Evolutionary conservation across 2,888 invertebrate species (phyloP).

Genomic region (Orthosia gothica): DNA sequence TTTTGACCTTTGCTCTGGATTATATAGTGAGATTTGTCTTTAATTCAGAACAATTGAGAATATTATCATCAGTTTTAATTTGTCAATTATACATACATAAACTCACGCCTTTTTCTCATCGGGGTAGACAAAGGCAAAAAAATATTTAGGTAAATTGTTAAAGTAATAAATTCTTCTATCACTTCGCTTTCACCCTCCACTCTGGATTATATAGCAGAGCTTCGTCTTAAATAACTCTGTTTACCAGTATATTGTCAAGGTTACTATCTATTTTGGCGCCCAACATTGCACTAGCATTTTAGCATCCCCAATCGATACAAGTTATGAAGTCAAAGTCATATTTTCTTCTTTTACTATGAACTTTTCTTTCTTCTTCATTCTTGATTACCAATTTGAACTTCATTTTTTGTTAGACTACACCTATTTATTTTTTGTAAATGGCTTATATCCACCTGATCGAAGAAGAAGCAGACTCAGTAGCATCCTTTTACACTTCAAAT

Average conservation of each 20-base stretch:
- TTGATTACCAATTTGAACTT: not conserved
- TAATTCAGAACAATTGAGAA: not conserved
- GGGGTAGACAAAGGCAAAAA: too few species aligned
- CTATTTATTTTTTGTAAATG: not conserved
- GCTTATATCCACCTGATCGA: not conserved
- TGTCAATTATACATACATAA: too few species aligned
- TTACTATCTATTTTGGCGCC: conserved; percentile 26
- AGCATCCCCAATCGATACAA: not conserved
- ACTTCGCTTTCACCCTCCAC: not conserved
- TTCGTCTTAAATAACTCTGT: not conserved
- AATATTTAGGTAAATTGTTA: too few species aligned
- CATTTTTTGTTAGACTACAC: not conserved
- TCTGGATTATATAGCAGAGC: not conserved
- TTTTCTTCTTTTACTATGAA: not conserved
- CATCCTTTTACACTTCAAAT: not conserved
- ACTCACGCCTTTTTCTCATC: too few species aligned
- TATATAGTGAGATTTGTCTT: not conserved
- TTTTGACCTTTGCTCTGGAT: not conserved
- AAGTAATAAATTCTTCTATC: not conserved
- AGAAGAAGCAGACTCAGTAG: not conserved
- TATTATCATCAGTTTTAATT: too few species aligned
- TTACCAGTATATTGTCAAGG: not conserved
- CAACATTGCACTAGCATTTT: conserved; percentile 2
- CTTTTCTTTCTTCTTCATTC: not conserved
- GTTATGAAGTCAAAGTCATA: too few species aligned